Evolutionary conservation across 2,888 invertebrate genomes (phyloP).

Genomic region (Limnephilus rhombicus): DNA sequence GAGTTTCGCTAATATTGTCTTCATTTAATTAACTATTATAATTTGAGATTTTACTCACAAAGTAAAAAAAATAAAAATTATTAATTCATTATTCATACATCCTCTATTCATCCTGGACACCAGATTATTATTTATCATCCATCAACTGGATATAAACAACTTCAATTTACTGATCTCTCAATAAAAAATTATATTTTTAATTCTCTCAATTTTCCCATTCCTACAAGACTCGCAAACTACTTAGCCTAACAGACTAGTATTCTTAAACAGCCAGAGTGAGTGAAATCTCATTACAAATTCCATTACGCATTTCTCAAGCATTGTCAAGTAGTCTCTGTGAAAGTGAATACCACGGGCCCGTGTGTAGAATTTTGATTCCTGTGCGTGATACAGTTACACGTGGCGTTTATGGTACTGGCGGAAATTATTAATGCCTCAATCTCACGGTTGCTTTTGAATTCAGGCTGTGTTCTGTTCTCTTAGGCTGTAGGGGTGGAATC

Average conservation of each 20-base stretch:
- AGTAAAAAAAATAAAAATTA: too few relatives aligned
- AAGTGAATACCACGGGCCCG: not conserved
- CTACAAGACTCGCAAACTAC: not conserved
- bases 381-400: constrained; percentile 23
- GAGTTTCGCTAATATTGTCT: too few relatives aligned
- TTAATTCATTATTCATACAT: too few relatives aligned
- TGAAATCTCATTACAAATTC: not conserved
- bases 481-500: not conserved
- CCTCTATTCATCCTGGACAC: too few relatives aligned
- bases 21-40: too few relatives aligned
- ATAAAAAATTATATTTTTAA: not conserved
- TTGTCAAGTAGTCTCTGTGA: not conserved
- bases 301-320: not conserved
- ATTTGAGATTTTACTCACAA: too few relatives aligned
- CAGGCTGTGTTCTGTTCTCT: constrained; percentile 2
- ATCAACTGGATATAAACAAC: too few relatives aligned
- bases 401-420: constrained; percentile 12
- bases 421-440: constrained; percentile 47
- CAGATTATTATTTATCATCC: too few relatives aligned
- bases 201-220: not conserved
- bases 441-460: constrained; percentile 47
- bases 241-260: not conserved
- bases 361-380: constrained; percentile 42
- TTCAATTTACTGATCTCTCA: too few relatives aligned
- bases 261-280: not conserved